phyloP scores from a whole-genome alignment of 2,888 invertebrate genomes.

The Conus canariensis region DNA sequence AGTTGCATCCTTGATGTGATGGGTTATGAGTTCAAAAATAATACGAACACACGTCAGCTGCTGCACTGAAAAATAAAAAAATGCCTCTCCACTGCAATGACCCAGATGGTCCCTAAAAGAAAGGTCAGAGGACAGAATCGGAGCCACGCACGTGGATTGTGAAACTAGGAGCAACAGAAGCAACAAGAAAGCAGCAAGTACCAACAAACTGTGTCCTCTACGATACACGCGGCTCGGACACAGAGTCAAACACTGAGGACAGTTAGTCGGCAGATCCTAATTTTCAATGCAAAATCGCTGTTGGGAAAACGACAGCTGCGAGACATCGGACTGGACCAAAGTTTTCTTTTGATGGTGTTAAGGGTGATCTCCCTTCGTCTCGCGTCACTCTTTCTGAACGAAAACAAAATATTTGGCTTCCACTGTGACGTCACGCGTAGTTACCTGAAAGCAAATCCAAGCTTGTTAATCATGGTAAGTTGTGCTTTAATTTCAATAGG shows the following conservation, averaged over 20 bases:
- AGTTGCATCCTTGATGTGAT: too few species aligned
- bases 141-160: too few species aligned
- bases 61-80: too few species aligned
- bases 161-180: too few species aligned
- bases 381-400: slow-evolving; percentile 16
- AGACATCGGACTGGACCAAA: background rate
- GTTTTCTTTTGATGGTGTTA: background rate
- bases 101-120: too few species aligned
- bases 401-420: slow-evolving; percentile 33
- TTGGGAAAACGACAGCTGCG: slow-evolving; percentile 20
- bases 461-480: slow-evolving; percentile 48
- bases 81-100: too few species aligned
- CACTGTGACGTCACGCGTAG: slow-evolving; percentile 67
- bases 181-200: too few species aligned
- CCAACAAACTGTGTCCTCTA: too few species aligned
- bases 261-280: background rate
- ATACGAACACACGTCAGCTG: too few species aligned
- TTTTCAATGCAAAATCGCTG: slow-evolving; percentile 15
- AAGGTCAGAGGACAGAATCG: too few species aligned
- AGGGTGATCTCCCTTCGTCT: slow-evolving; percentile 39
- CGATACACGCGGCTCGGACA: background rate
- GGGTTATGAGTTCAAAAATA: too few species aligned
- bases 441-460: slow-evolving; percentile 58
- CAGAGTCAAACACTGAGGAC: background rate
- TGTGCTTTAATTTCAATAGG: background rate